A percentile compares a stretch with the other conserved stretches of the same genome.
phyloP scores from a whole-genome alignment of 2,888 invertebrate species.

The Hemistola chrysoprasaria region DNA sequence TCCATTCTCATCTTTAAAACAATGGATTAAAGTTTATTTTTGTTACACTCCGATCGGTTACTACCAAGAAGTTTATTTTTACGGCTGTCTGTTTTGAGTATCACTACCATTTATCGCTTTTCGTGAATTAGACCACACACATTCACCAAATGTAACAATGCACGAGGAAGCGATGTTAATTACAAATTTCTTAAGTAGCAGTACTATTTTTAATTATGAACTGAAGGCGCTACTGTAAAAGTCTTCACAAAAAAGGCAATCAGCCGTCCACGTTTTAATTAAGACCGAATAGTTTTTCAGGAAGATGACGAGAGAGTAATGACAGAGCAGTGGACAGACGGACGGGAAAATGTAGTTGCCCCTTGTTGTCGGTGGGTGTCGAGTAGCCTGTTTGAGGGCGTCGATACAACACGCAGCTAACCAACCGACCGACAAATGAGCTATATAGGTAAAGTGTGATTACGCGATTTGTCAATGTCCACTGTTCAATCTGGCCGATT shows the following conservation, averaged over 20 bases:
- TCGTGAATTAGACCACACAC: conserved; percentile 19
- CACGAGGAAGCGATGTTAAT: too few relatives aligned
- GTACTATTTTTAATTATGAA: conserved; percentile 7
- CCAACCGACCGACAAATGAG: conserved; percentile 1
- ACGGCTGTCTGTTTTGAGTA: conserved; percentile 14
- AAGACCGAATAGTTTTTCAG: conserved; percentile 22
- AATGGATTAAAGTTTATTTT: conserved; percentile 6
- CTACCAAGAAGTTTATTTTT: conserved; percentile 16
- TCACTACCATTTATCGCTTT: conserved; percentile 17
- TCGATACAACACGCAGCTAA: background rate
- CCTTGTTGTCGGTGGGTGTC: conserved; percentile 14
- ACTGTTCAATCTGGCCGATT: conserved; percentile 13
- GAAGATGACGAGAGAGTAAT: conserved; percentile 16
- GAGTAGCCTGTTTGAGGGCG: too few relatives aligned
- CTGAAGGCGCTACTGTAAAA: conserved; percentile 2
- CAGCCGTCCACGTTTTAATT: conserved; percentile 12
- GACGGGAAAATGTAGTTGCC: background rate
- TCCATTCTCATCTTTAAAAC: conserved; percentile 7
- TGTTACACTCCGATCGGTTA: conserved; percentile 3
- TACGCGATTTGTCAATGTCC: conserved; percentile 12
- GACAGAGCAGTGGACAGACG: conserved; percentile 15
- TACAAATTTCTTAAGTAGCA: too few relatives aligned
- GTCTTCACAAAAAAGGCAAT: conserved; percentile 12
- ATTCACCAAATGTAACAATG: conserved; percentile 4
- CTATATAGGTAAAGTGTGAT: conserved; percentile 4